Conservation (phyloP, 2,797 vertebrate genomes). For the Sebastes trivittatus region DNA sequence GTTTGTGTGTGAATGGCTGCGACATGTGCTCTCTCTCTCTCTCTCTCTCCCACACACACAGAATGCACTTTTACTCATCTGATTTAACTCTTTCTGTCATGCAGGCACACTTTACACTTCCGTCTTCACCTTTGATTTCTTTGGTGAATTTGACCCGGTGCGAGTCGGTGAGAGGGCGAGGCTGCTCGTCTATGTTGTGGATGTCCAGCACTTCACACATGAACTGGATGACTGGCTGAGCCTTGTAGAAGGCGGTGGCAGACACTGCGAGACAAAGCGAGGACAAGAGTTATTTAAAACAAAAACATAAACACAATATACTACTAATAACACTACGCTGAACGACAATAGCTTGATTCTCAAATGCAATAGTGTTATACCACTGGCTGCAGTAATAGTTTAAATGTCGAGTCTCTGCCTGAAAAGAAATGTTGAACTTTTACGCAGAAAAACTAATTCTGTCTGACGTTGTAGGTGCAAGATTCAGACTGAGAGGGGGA, state of each 20-base stretch:
- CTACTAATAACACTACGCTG: background rate
- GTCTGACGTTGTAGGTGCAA: background rate
- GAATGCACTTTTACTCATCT: background rate
- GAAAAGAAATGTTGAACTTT: background rate
- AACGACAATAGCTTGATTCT: background rate
- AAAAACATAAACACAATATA: background rate
- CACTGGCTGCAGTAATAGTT: background rate
- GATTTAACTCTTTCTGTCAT: background rate
- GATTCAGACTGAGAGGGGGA: background rate
- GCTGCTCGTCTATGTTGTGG: slow-evolving; percentile 99
- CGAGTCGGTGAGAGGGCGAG: slow-evolving; percentile 97
- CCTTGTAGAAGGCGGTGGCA: slow-evolving; percentile 99
- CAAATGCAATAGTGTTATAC: background rate
- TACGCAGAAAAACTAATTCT: background rate
- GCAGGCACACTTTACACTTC: background rate
- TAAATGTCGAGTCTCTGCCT: background rate
- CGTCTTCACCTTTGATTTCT: slow-evolving; percentile 95
- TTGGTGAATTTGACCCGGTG: slow-evolving; percentile 99
- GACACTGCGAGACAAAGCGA: slow-evolving; percentile 85
- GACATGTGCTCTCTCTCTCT: background rate
- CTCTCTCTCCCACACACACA: background rate
- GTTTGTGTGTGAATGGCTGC: background rate
- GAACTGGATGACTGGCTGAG: slow-evolving; percentile 99
- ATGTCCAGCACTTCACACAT: slow-evolving; percentile 99
- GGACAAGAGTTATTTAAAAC: background rate